Percentiles rank a stretch among this genome's conserved stretches.
Conservation (phyloP, 30 jellyfish, hydroid and myxozoan genomes). For the Pseudorhiza aurosa region DNA sequence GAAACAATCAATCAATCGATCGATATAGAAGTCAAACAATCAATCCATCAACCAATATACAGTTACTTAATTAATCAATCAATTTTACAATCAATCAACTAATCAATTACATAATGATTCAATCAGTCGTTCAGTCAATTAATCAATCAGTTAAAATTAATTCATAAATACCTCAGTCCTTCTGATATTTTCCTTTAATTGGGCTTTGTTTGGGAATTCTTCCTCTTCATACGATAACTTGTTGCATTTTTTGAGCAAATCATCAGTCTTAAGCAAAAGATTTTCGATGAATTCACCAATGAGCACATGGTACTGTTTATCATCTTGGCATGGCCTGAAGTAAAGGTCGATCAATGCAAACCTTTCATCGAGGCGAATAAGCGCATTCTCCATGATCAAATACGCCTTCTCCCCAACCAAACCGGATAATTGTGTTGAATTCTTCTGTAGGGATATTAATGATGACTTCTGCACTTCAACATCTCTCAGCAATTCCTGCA, state of each 20-base stretch:
- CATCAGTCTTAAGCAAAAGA: neutral
- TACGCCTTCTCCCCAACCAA: neutral
- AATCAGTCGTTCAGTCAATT: no score
- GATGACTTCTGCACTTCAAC: constrained; percentile 59
- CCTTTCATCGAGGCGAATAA: constrained; percentile 30
- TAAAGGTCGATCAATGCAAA: constrained; percentile 34
- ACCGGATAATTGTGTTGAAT: constrained; percentile 27
- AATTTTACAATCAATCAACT: no score
- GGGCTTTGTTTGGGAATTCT: constrained; percentile 5
- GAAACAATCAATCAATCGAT: no score
- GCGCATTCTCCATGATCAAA: constrained; percentile 9
- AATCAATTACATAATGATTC: no score
- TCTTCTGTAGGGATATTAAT: constrained; percentile 28
- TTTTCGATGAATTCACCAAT: constrained; percentile 15
- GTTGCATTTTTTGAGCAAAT: constrained; percentile 8
- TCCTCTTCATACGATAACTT: neutral
- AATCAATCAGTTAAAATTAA: neutral
- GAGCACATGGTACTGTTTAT: constrained; percentile 22
- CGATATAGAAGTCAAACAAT: no score
- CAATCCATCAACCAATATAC: no score
- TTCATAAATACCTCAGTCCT: constrained; percentile 33
- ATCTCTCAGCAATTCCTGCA: constrained; percentile 56
- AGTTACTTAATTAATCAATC: no score
- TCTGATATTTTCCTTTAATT: neutral
- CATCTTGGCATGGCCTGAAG: constrained; percentile 58